Evolutionary conservation across 2,888 invertebrate genomes (phyloP).

Genomic region (Hybos culiciformis): DNA sequence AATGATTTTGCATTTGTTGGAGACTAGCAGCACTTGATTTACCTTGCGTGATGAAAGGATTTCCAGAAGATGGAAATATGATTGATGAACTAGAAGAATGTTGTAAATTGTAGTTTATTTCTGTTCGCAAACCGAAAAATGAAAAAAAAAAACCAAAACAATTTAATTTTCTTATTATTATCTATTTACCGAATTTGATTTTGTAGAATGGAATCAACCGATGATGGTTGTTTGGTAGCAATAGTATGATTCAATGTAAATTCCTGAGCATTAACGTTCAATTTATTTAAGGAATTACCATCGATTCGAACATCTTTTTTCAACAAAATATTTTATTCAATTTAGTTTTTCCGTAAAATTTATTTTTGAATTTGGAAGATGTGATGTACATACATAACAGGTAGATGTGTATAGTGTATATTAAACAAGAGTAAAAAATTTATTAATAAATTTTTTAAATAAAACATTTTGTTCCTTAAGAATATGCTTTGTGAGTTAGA

Average conservation of each 20-base stretch:
- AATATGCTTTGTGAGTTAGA: too few species aligned
- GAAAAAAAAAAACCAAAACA: conserved; percentile 15
- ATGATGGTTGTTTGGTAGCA: conserved; percentile 14
- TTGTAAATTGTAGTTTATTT: conserved; percentile 37
- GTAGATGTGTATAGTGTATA: too few species aligned
- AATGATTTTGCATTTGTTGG: conserved; percentile 34
- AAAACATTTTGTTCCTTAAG: too few species aligned
- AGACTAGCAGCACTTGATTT: conserved; percentile 43
- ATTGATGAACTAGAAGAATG: conserved; percentile 37
- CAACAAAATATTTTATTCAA: too few species aligned
- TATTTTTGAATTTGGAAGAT: too few species aligned
- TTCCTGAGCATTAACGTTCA: conserved; percentile 83
- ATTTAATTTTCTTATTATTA: conserved; percentile 15
- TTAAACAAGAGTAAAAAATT: too few species aligned
- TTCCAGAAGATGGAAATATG: conserved; percentile 24
- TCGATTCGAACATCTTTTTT: conserved; percentile 45
- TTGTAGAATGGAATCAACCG: too few species aligned
- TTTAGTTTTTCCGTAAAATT: too few species aligned
- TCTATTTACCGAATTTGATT: conserved; percentile 29
- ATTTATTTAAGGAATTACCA: conserved; percentile 45
- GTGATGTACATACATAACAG: too few species aligned
- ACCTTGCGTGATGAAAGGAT: conserved; percentile 33
- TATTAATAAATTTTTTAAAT: too few species aligned
- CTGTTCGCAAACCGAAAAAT: conserved; percentile 24
- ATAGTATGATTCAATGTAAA: conserved; percentile 58